Percentiles rank a stretch among this genome's conserved stretches.
phyloP scores from a whole-genome alignment of 2,888 invertebrate species.

The Torymus tubicola region DNA sequence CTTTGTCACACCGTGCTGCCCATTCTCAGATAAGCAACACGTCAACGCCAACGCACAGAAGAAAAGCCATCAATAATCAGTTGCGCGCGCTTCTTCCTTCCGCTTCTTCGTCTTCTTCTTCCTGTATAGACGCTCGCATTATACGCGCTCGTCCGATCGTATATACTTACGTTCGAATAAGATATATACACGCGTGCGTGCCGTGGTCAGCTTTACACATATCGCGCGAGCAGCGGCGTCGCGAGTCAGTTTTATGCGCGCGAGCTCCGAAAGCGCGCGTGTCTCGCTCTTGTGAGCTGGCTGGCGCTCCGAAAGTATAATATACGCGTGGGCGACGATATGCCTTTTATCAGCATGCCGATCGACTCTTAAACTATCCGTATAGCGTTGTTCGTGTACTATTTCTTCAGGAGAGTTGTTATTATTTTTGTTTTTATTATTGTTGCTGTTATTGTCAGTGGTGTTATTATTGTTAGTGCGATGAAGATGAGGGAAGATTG shows the following conservation, averaged over 20 bases:
- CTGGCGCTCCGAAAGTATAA: too few species aligned
- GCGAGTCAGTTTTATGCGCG: slow-evolving; percentile 31
- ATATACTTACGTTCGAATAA: not conserved
- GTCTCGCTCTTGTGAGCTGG: not conserved
- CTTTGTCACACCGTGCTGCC: not conserved
- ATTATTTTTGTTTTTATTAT: not conserved
- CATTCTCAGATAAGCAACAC: too few species aligned
- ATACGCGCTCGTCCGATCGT: too few species aligned
- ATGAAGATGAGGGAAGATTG: slow-evolving; percentile 42
- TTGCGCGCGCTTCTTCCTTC: too few species aligned
- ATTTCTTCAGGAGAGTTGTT: not conserved
- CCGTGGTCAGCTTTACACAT: not conserved
- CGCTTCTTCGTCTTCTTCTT: too few species aligned
- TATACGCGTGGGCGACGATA: too few species aligned
- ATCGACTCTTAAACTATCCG: too few species aligned
- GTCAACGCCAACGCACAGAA: too few species aligned
- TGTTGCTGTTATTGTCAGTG: not conserved
- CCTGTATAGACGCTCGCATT: too few species aligned
- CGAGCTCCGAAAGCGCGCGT: slow-evolving; percentile 31
- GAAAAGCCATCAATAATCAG: too few species aligned
- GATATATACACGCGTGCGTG: not conserved
- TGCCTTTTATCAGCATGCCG: too few species aligned
- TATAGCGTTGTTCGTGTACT: not conserved
- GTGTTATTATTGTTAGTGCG: not conserved
- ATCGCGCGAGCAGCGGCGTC: not conserved